Percentiles rank a stretch among this genome's conserved stretches.
Conservation (phyloP, 2,888 invertebrate genomes). For the Drosophila limbata region DNA sequence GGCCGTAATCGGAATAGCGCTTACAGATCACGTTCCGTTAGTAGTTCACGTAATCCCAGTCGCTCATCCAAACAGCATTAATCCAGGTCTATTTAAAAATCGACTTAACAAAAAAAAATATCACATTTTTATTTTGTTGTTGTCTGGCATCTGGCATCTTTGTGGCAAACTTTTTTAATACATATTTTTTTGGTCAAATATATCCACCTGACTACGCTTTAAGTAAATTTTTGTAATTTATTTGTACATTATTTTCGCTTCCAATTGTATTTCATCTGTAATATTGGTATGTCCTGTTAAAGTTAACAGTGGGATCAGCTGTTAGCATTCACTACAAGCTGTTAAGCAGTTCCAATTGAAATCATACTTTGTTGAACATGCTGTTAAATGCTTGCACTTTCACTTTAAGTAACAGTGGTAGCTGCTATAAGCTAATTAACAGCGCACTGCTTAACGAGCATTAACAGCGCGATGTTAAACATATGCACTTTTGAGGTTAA, state of each 20-base stretch:
- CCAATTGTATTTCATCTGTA: neutral
- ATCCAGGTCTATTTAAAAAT: neutral
- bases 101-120: neutral
- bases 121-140: slow-evolving; percentile 29
- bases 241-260: neutral
- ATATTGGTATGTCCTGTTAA: neutral
- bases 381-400: neutral
- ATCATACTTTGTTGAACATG: neutral
- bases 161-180: neutral
- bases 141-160: slow-evolving; percentile 17
- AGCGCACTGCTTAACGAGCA: no score
- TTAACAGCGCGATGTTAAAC: neutral
- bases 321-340: neutral
- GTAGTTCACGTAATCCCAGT: slow-evolving; percentile 13
- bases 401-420: neutral
- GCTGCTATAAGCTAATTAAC: neutral
- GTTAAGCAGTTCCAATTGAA: neutral
- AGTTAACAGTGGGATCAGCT: neutral
- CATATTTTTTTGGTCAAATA: neutral
- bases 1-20: neutral
- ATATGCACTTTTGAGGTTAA: neutral
- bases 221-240: neutral
- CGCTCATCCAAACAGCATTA: slow-evolving; percentile 11
- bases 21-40: neutral
- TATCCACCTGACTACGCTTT: neutral